Percentiles rank a stretch among this genome's conserved stretches.
Evolutionary conservation across 2,888 invertebrate species (phyloP).

Genomic region (Meteorus colon): DNA sequence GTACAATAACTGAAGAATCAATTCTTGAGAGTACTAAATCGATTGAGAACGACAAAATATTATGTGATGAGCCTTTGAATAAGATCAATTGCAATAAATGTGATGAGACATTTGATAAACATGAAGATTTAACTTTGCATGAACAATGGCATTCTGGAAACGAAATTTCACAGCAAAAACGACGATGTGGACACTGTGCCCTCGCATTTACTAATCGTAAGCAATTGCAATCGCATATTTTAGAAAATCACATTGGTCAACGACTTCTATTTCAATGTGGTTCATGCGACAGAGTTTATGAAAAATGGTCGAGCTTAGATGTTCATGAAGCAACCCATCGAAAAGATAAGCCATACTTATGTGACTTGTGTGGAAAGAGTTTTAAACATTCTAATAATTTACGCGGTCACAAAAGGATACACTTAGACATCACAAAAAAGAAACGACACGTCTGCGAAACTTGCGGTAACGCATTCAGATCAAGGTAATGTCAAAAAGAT

Average conservation of each 20-base stretch:
- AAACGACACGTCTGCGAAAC: conserved; percentile 71
- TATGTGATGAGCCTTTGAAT: conserved; percentile 3
- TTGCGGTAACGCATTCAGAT: conserved; percentile 73
- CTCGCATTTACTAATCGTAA: conserved; percentile 54
- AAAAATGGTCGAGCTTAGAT: conserved; percentile 65
- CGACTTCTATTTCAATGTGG: conserved; percentile 60
- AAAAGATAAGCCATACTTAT: conserved; percentile 65
- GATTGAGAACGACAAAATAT: background rate
- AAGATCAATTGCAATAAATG: conserved; percentile 35
- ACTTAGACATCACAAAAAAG: conserved; percentile 63
- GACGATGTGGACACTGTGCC: conserved; percentile 61
- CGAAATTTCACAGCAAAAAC: conserved; percentile 30
- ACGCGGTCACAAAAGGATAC: conserved; percentile 66
- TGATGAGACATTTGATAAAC: conserved; percentile 32
- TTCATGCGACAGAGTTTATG: conserved; percentile 62
- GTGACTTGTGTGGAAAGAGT: conserved; percentile 70
- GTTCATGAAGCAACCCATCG: conserved; percentile 67
- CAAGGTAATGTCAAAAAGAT: conserved; percentile 56
- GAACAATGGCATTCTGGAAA: conserved; percentile 30
- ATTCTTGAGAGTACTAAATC: conserved; percentile 35
- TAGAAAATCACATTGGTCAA: conserved; percentile 55
- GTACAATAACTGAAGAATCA: conserved; percentile 26
- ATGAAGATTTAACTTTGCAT: conserved; percentile 41
- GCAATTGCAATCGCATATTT: conserved; percentile 60
- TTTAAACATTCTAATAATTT: conserved; percentile 69